A percentile compares a stretch with the other conserved stretches of the same genome.
Evolutionary conservation across 2,888 invertebrate species (phyloP).

Genomic region (Peribatodes rhomboidaria): DNA sequence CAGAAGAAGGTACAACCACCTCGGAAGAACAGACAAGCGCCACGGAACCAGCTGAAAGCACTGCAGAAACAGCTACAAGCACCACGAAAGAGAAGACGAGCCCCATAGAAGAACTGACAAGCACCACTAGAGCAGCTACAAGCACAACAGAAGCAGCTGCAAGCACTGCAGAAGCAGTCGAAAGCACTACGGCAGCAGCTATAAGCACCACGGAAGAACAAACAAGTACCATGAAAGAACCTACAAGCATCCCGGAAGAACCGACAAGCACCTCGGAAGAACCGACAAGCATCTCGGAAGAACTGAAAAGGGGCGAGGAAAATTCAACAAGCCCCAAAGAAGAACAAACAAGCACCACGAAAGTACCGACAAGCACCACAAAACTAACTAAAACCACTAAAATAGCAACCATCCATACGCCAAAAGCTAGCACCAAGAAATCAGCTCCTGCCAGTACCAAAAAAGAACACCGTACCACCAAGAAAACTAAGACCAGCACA

Average conservation of each 20-base stretch:
- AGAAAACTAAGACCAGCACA: background rate
- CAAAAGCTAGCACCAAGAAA: background rate
- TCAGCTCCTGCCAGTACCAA: background rate
- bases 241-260: background rate
- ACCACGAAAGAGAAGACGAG: no score
- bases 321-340: background rate
- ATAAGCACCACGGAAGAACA: background rate
- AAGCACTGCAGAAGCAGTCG: background rate
- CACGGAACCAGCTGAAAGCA: background rate
- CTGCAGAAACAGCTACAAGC: background rate
- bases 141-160: background rate
- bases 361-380: background rate
- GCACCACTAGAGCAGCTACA: background rate
- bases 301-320: no score
- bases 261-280: background rate
- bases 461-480: background rate
- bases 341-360: background rate
- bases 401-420: no score
- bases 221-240: no score
- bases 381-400: background rate
- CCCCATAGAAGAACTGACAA: no score
- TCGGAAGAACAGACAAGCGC: background rate
- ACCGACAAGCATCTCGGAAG: background rate
- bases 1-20: background rate
- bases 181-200: background rate